Conservation (phyloP, 2,113 vertebrate genomes). For the Lichenostomus cassidix region DNA sequence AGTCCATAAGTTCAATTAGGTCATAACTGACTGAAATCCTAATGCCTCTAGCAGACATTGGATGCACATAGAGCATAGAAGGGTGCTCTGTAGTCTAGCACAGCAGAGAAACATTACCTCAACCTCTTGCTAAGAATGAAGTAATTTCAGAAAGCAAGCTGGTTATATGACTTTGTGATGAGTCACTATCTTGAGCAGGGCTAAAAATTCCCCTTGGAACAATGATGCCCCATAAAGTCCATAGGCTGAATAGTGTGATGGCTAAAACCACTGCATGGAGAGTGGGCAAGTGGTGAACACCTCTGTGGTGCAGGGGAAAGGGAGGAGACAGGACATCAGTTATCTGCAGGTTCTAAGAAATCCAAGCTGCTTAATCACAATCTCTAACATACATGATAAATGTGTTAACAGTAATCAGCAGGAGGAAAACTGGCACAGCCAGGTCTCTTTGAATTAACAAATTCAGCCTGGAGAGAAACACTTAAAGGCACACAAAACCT, state of each 20-base stretch:
- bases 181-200: neutral
- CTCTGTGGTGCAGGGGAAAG: rapidly evolving
- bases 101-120: neutral
- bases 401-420: neutral
- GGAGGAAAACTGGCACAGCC: neutral
- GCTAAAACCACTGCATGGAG: neutral
- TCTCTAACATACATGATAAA: rapidly evolving
- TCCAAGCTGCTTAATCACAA: neutral
- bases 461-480: neutral
- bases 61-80: neutral
- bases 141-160: neutral
- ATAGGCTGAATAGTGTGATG: rapidly evolving
- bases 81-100: neutral
- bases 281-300: neutral
- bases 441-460: neutral
- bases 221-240: neutral
- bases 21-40: neutral
- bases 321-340: neutral
- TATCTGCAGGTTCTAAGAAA: neutral
- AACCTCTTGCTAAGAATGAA: neutral
- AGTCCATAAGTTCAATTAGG: neutral
- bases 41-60: neutral
- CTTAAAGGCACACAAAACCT: neutral
- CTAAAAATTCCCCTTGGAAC: neutral
- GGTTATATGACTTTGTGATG: neutral